These are phyloP conservation scores for Rambutsinella grinnellia DNA, from an alignment of 2,888 invertebrate genomes.

Conservation along the genomic window DNA sequence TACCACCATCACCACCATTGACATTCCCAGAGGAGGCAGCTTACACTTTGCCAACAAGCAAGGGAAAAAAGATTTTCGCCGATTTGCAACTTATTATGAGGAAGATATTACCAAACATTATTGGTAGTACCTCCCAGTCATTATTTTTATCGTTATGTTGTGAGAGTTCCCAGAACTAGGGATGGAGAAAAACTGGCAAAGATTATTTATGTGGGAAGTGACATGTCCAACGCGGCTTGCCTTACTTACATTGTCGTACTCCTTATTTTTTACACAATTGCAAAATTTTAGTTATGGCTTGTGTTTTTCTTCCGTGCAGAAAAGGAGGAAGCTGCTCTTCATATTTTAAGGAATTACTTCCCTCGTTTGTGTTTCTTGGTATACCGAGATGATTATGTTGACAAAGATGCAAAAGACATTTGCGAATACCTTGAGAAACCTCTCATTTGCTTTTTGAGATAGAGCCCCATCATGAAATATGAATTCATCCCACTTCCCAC, in stretches of 20 bases:
- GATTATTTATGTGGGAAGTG: neutral
- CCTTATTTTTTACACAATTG: too few relatives aligned
- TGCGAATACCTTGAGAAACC: too few relatives aligned
- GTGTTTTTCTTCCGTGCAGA: too few relatives aligned
- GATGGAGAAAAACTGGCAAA: neutral
- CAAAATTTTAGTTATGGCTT: too few relatives aligned
- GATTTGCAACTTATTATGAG: conserved; percentile 29
- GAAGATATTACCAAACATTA: neutral
- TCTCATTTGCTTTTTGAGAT: too few relatives aligned
- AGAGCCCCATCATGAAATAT: neutral
- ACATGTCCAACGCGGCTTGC: neutral
- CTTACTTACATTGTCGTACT: neutral
- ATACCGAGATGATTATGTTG: too few relatives aligned
- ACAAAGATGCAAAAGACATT: too few relatives aligned
- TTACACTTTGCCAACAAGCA: conserved; percentile 4
- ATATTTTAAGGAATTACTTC: too few relatives aligned
- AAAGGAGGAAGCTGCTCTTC: too few relatives aligned
- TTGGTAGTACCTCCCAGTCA: neutral
- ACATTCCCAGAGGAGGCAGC: conserved; percentile 11
- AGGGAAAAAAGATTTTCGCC: conserved; percentile 26
- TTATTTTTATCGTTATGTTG: neutral
- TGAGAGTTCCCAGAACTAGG: neutral
- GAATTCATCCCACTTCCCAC: neutral
- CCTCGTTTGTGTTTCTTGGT: too few relatives aligned
- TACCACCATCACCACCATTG: neutral